phyloP scores from a whole-genome alignment of 2,113 vertebrate species.

The Xiphophorus maculatus region DNA sequence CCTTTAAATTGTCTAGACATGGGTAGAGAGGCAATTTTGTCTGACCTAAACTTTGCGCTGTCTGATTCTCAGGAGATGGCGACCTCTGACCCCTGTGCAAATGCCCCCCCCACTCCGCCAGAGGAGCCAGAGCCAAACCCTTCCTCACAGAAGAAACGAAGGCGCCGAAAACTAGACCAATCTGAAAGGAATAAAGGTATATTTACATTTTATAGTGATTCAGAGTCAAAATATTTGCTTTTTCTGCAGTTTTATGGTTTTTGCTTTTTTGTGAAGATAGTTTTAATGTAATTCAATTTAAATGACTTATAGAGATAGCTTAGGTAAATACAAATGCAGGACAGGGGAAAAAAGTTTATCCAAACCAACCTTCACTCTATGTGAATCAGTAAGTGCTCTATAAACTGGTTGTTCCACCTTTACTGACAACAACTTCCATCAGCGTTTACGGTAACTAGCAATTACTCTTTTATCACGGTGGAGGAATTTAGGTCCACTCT shows the following conservation, averaged over 20 bases:
- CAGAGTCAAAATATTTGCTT: neutral
- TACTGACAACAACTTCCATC: neutral
- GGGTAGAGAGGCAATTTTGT: constrained; percentile 47
- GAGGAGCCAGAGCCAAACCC: constrained; percentile 80
- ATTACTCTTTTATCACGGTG: too few relatives aligned
- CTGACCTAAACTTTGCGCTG: constrained; percentile 58
- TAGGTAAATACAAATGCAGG: neutral
- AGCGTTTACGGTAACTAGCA: neutral
- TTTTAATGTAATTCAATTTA: neutral
- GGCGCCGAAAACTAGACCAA: constrained; percentile 75
- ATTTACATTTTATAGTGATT: constrained; percentile 25
- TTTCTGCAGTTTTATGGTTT: neutral
- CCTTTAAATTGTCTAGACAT: constrained; percentile 52
- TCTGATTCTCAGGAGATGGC: constrained; percentile 76
- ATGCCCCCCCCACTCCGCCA: constrained; percentile 86
- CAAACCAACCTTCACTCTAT: neutral
- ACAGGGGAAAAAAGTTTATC: neutral
- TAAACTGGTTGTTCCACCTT: neutral
- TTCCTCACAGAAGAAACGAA: constrained; percentile 76
- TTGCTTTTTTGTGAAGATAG: neutral
- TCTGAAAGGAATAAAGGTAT: constrained; percentile 72
- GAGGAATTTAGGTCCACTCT: too few relatives aligned
- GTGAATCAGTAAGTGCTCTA: neutral
- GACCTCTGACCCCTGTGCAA: constrained; percentile 78
- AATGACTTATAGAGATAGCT: neutral